Base-by-base conservation (phyloP, 2,888 invertebrate genomes). In the Latrodectus elegans region DNA sequence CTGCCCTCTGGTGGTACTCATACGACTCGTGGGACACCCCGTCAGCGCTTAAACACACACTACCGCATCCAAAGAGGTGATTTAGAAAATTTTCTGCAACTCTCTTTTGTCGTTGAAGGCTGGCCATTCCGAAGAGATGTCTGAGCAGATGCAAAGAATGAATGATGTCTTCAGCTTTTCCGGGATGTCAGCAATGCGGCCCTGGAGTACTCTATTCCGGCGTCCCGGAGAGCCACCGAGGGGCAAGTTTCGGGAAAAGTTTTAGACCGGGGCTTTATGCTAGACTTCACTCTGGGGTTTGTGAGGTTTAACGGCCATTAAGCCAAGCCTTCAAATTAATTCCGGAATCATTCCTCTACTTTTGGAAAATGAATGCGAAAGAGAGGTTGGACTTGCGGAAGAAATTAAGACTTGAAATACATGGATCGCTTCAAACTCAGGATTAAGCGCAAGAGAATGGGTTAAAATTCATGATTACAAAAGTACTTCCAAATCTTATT, bases 1-100 rank as follows among this genome's bases (percentile, higher is more conserved):
- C 67, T 79, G 81, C 87, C 87, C 81, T 87, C 87, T 87, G 77
- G 87, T 75, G 87, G 82, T 77, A 80, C 53, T 22, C 53, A 52
- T n/a, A 70, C 26, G 74, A 77, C 81, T 74, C 86, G 52, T 17
- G 80, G 76, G 86, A 76, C 86, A 17, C 68, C n/a, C 76, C 52
- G 26, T n/a, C 67, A 64, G 65, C 74, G 67, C 77, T 64, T 67
- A 60, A 38, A 60, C 68, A 74, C 38, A 55, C 71, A 64, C 26
- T 76, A 70, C 68, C 75, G 76, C 75, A 83, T 55, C 22, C 65
- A 76, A 64, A 83, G 76, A 83, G 76, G 76, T 83, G 76, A 83
- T 83, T 83, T 83, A 76, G 83, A 76, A 76, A 83, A 82, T 68
- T 64, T 82, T 70, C 75, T 60, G n/a, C 78, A 73, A 53, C 17